These are phyloP conservation scores for Nymphalis io DNA, from an alignment of 1,140 invertebrate species.

Conservation along the genomic window DNA sequence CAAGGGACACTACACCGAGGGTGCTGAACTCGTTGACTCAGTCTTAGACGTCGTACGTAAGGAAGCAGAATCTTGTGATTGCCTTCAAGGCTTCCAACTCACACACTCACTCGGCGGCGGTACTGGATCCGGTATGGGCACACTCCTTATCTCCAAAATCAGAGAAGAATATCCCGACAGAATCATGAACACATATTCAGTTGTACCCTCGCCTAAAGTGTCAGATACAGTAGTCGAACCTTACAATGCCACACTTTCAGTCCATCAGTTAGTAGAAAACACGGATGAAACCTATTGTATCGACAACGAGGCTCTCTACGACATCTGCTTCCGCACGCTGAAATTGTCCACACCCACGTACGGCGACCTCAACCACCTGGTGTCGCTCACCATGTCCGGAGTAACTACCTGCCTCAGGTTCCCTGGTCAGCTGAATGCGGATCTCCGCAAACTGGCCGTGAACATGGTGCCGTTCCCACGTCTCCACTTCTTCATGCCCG, in stretches of 20 bases:
- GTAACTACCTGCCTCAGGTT: slow-evolving; percentile 91
- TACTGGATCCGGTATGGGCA: slow-evolving; percentile 94
- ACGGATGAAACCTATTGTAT: slow-evolving; percentile 92
- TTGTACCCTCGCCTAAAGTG: slow-evolving; percentile 90
- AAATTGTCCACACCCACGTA: slow-evolving; percentile 91
- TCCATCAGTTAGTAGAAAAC: slow-evolving; percentile 91
- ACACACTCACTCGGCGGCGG: slow-evolving; percentile 87
- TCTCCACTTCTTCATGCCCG: slow-evolving; percentile 97
- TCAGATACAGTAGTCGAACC: slow-evolving; percentile 87
- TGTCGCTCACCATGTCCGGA: slow-evolving; percentile 89
- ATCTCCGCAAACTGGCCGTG: slow-evolving; percentile 96
- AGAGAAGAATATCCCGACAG: slow-evolving; percentile 91
- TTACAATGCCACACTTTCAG: slow-evolving; percentile 91
- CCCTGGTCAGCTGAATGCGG: slow-evolving; percentile 92
- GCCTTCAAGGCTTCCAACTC: slow-evolving; percentile 86
- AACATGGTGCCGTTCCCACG: slow-evolving; percentile 99
- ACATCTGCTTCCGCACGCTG: slow-evolving; percentile 86
- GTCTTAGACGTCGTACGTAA: slow-evolving; percentile 94
- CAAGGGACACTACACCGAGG: slow-evolving; percentile 94
- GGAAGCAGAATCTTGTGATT: slow-evolving; percentile 89
- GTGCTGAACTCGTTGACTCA: slow-evolving; percentile 92
- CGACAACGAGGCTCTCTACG: slow-evolving; percentile 81
- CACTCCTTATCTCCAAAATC: slow-evolving; percentile 90
- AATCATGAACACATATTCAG: slow-evolving; percentile 95
- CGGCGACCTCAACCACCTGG: slow-evolving; percentile 88